Base-by-base conservation (phyloP, 2,888 invertebrate species). In the Cephonodes hylas region DNA sequence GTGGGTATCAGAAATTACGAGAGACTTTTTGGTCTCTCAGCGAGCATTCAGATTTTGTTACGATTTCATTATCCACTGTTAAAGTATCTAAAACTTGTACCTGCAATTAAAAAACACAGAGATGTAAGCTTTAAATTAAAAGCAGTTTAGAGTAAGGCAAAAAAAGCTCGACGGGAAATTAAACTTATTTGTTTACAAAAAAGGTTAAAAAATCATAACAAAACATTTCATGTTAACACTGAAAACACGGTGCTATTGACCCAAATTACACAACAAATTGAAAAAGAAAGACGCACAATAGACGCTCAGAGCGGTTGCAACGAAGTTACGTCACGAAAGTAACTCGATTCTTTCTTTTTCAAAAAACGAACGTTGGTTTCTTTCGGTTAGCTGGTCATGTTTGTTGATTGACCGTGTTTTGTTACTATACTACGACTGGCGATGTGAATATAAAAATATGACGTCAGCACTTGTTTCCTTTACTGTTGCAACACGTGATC, bases 261-360 rank as follows among this genome's bases (percentile, higher is more conserved):
- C 83, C 65, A 83, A 72, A 56, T 81, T 77, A 76, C 71, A 66
- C 71, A 77, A 81, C 62, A 60, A 58, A 64, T 64, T 67, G 63
- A 63, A 60, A 70, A 73, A 70, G 69, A 70, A 70, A 70, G 61
- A 68, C 67, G 59, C 59, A 59, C 59, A 48, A 59, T 46, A 48
- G 38, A n/a, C 59, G 46, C 46, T 46, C 59, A 20, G 57, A 22
- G 31, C 45, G 46, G n/a, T 31, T 59, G 34, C 38, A 59, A 71
- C 65, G 60, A 63, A 62, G 74, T 81, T 81, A 72, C 75, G 66
- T 83, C 76, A 83, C 65, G 63, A 69, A 70, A 66, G 74, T 72
- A 64, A 69, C 63, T 61, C 27, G 58, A 59, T 42, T 63, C 63
- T 64, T 65, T 70, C 71, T 71, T 66, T 72, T 67, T 42, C 22